phyloP scores from a whole-genome alignment of 2,888 invertebrate species.

The Rhodophaea formosa region DNA sequence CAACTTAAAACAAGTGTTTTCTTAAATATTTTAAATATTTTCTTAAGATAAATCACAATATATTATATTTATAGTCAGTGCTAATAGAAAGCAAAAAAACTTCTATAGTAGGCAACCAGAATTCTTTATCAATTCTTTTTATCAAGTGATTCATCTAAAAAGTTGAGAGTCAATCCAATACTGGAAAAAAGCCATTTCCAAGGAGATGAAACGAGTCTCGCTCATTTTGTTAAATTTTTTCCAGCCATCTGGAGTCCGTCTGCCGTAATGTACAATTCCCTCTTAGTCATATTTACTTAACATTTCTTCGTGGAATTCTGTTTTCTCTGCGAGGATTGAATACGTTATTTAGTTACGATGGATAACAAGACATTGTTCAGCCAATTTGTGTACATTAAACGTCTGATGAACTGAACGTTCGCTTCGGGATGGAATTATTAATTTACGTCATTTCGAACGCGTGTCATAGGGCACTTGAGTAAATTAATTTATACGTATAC shows the following conservation, averaged over 20 bases:
- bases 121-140: neutral
- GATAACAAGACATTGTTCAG: slow-evolving; percentile 49
- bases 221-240: slow-evolving; percentile 43
- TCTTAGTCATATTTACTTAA: slow-evolving; percentile 51
- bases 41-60: too few relatives aligned
- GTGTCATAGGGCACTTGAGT: slow-evolving; percentile 19
- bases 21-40: too few relatives aligned
- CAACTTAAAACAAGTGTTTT: too few relatives aligned
- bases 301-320: slow-evolving; percentile 47
- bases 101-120: neutral
- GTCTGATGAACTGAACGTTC: slow-evolving; percentile 44
- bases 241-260: slow-evolving; percentile 58
- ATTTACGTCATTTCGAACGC: slow-evolving; percentile 34
- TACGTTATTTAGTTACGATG: slow-evolving; percentile 57
- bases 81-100: too few relatives aligned
- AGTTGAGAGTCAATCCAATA: slow-evolving; percentile 1
- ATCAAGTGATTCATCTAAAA: neutral
- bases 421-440: slow-evolving; percentile 36
- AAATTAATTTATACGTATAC: slow-evolving; percentile 8
- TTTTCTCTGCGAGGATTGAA: slow-evolving; percentile 51
- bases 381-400: slow-evolving; percentile 58
- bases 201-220: slow-evolving; percentile 44
- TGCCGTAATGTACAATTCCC: slow-evolving; percentile 50
- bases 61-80: too few relatives aligned
- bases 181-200: slow-evolving; percentile 28